Evolutionary conservation across 53 echinoderm and acorn worm genomes (phyloP), one percentile per base, ranked within the genome.

Genomic region (Arbacia lixula): DNA sequence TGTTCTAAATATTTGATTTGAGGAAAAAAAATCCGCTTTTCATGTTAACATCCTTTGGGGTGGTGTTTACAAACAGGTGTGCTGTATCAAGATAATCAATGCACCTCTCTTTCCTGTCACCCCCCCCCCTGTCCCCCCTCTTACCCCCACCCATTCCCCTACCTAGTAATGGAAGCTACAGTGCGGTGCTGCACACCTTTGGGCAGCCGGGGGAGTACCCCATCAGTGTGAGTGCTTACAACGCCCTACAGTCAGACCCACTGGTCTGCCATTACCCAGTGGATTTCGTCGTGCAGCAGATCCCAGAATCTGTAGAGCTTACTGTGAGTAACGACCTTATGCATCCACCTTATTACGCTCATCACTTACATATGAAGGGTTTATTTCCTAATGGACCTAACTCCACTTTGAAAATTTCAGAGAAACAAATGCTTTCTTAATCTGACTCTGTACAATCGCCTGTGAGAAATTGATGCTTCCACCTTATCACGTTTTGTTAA

Each of bases 211-310:
- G 90, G 38, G 63, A 85, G 32, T 97, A 88, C 81, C 35, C 71
- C 49, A 85, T 90, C 22, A 83, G 84, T 0, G 94, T 94, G 46
- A 66, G 78, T 57, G 98, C 84, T 60, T 60, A 83, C 8, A 97
- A 97, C 86, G 83, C 57, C 32, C 73, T 97, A 28, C 93, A 97
- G 55, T 62, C 83, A 12, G 72, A 72, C 5, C 94, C 98, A 33
- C 36, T 97, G 41, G 37, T 63, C 21, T 86, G 60, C 39, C 32
- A 61, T 25, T 84, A 92, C 76, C 82, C 82, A 3, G 11, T 33
- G 11, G 29, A 3, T 27, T 81, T 81, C 29, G 64, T 81, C 26
- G 82, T 81, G 28, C 82, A 81, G n/a, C 63, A 63, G 39, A 40
- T 63, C 0, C 63, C 64, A 6, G 46, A 16, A 31, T 40, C 82